Evolutionary conservation across 2,797 vertebrate species (phyloP), one percentile per base, ranked within the genome.

Genomic region (Aeoliscus strigatus): DNA sequence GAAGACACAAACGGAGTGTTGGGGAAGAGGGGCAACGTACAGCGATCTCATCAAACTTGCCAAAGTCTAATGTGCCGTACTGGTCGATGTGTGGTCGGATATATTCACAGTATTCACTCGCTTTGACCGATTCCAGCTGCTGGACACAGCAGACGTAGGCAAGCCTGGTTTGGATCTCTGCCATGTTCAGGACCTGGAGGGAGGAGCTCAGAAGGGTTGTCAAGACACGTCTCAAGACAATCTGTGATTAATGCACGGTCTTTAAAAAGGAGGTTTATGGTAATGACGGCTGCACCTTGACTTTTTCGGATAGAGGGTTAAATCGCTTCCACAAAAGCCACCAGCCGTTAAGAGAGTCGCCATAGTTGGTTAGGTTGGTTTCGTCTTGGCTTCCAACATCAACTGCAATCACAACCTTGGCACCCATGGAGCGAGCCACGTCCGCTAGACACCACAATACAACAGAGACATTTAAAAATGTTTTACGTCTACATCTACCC

Each of bases 311-410:
- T 68, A 94, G 71, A 0, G 95, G 94, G 71, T 96, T 96, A 70
- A 93, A 90, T 12, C 92, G 87, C 59, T 96, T 96, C 94, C 94
- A 97, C 21, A 97, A 87, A 70, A 97, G 73, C 95, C 93, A 98
- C 94, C 94, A 97, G 33, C 94, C 93, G 0, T 91, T 96, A 51
- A 98, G 82, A 0, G 87, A 80, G 39, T 97, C 94, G 0, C 95
- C 93, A 0, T 97, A 97, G 84, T 97, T 97, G 65, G 93, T 96
- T 26, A 97, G 90, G 80, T 92, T 82, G 0, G 88, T 94, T 77
- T 96, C 91, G 1, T 97, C 92, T 3, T 70, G 82, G 84, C 92
- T 97, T 52, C 94, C 94, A 48, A 96, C 93, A 0, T 98, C 94
- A 0, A 96, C 89, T 1, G 93, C 94, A 0, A 96, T 88, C 67